These are phyloP conservation scores for Potamarius usumacintae DNA, from an alignment of 2,113 vertebrate species.

Conservation along the genomic window DNA sequence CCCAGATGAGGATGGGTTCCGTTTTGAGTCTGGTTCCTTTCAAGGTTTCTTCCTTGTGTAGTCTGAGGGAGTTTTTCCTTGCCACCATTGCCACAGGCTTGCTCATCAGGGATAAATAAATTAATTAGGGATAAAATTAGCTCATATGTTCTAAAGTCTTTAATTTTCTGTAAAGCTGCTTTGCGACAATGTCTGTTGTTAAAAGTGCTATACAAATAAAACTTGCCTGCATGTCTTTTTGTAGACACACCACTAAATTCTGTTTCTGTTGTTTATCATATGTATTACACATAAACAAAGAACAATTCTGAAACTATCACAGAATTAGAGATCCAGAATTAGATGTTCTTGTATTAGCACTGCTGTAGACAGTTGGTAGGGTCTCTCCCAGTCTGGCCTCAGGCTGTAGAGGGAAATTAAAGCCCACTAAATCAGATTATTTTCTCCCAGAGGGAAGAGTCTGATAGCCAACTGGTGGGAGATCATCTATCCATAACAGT, in stretches of 20 bases:
- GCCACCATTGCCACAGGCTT: too few species aligned
- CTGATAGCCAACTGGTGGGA: constrained; percentile 81
- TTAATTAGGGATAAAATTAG: too few species aligned
- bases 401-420: constrained; percentile 79
- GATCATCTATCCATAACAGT: constrained; percentile 73
- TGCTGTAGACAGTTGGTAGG: constrained; percentile 63
- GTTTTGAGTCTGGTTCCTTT: too few species aligned
- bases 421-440: constrained; percentile 86
- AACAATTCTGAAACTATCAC: background rate
- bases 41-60: too few species aligned
- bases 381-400: constrained; percentile 74
- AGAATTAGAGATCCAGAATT: background rate
- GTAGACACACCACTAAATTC: background rate
- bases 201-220: too few species aligned
- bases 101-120: too few species aligned
- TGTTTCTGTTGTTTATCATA: background rate
- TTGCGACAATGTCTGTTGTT: too few species aligned
- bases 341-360: constrained; percentile 53
- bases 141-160: too few species aligned
- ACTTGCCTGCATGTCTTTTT: background rate
- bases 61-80: too few species aligned
- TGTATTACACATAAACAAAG: background rate
- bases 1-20: too few species aligned
- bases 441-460: constrained; percentile 71
- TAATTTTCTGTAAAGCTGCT: too few species aligned